These are phyloP conservation scores for Melitaea cinxia DNA, from an alignment of 1,140 invertebrate species.

Conservation along the genomic window DNA sequence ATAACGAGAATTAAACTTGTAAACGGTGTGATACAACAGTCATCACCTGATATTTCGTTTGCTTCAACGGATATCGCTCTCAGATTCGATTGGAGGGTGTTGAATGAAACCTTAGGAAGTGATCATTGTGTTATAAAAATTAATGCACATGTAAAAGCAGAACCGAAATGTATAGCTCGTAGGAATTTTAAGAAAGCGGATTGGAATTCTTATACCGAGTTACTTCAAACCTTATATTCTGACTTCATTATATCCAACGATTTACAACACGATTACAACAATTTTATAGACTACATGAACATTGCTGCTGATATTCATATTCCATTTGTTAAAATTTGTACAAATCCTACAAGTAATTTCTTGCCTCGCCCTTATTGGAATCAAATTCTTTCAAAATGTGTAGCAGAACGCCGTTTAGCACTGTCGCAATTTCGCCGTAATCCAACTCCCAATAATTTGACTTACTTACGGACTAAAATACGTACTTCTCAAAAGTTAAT, in stretches of 20 bases:
- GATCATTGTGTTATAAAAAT: slow-evolving; percentile 9
- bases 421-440: slow-evolving; percentile 39
- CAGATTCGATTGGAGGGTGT: neutral
- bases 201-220: neutral
- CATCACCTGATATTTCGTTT: slow-evolving; percentile 9
- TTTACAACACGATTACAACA: slow-evolving; percentile 8
- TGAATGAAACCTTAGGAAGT: slow-evolving; percentile 7
- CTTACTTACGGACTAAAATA: slow-evolving; percentile 32
- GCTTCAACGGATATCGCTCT: neutral
- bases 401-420: slow-evolving; percentile 30
- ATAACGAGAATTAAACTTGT: slow-evolving; percentile 28
- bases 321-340: slow-evolving; percentile 16
- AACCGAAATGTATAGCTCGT: neutral
- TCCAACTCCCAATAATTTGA: slow-evolving; percentile 46
- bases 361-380: slow-evolving; percentile 32
- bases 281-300: slow-evolving; percentile 21
- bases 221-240: neutral
- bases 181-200: slow-evolving; percentile 14
- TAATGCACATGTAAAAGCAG: neutral
- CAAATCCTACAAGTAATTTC: slow-evolving; percentile 26
- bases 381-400: slow-evolving; percentile 25
- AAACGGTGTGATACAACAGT: neutral
- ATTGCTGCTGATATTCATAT: slow-evolving; percentile 13
- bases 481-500: slow-evolving; percentile 14
- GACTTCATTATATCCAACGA: neutral